Evolutionary conservation across 1,140 invertebrate species (phyloP), one percentile per base, ranked within the genome.

Genomic region (Macrobrachium nipponense): DNA sequence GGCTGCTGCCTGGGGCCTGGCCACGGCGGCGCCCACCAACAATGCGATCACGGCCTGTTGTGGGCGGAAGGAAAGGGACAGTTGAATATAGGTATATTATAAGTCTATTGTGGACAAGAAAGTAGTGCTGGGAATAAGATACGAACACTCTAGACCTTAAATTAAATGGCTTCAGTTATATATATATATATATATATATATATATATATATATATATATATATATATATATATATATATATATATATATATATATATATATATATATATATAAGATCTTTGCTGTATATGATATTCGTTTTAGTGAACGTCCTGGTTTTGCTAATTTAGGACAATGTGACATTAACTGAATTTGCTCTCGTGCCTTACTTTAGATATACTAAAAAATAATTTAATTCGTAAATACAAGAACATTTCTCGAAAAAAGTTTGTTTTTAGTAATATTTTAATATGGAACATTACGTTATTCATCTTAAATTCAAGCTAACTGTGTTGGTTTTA

Each of bases 1-100:
- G n/a, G 5, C 12, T 51, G 51, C 76, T 64, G 51, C 70, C 82
- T 89, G 88, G 23, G 88, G 88, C 86, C 87, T 85, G 20, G 84
- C 88, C 23, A 81, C 36, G 86, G 85, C 80, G 68, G 73, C 58
- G n/a, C 85, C 85, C 14, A 75, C 70, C 27, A 89, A 78, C 18
- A 72, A 72, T 44, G 77, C 78, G 14, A 87, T 72, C 68, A 89
- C 85, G 27, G 82, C 86, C 88, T 89, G 66, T 15, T 27, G 58
- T 15, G 20, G 18, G 58, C 15, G 20, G 18, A 36, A 51, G 61
- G 36, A 79, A 4, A 23, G 43, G 11, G 5, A n/a, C 14, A 70
- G 15, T 68, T 36, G 15, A 59, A 5, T 23, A 15, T n/a, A 4
- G 68, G 51, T 10, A 15, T 18, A 59, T 8, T 17, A 12, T 73